Evolutionary conservation across 2,113 vertebrate species (phyloP), one percentile per base, ranked within the genome.

Genomic region (Xiphorhynchus elegans): DNA sequence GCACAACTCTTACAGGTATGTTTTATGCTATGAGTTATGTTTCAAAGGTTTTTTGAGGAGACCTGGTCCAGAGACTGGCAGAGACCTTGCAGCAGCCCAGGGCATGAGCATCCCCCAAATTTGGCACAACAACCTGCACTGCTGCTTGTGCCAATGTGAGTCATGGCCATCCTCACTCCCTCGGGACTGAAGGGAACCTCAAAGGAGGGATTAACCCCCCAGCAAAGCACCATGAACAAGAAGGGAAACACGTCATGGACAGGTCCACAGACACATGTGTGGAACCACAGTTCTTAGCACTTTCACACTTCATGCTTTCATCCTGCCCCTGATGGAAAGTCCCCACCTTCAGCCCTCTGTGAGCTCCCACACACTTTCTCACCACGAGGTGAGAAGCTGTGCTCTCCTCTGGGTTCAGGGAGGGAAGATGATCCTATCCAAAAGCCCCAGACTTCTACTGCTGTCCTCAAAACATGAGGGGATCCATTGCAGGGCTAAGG

Each of bases 221-320:
- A 76, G 21, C 28, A 31, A 3, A 3, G 40, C 40, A 23, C 9
- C 31, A 2, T 0, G 20, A 24, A 10, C 0, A 1, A 69, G 50
- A 31, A 62, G 46, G 35, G 31, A 70, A 66, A 64, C 46, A 17
- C 1, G 0, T 42, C 68, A 76, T 0, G 0, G 62, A 60, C 2
- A 4, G 46, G 19, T 50, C 80, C 59, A 28, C 0, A 1, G 44
- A 40, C 63, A 28, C 5, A 17, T 11, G 4, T 56, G 39, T 21
- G 46, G 47, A 87, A 26, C 29, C 77, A 39, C 37, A 6, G 3
- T 0, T 10, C 52, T 74, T 17, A 47, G 40, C 53, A 53, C 49
- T 56, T 80, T 49, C 59, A 72, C 50, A 20, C 91, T 39, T 42
- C 1, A 1, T 2, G 29, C 24, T 74, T 70, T 55, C 78, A 40